Conservation (phyloP, 2,797 vertebrate genomes). For the Propithecus perrieri region DNA sequence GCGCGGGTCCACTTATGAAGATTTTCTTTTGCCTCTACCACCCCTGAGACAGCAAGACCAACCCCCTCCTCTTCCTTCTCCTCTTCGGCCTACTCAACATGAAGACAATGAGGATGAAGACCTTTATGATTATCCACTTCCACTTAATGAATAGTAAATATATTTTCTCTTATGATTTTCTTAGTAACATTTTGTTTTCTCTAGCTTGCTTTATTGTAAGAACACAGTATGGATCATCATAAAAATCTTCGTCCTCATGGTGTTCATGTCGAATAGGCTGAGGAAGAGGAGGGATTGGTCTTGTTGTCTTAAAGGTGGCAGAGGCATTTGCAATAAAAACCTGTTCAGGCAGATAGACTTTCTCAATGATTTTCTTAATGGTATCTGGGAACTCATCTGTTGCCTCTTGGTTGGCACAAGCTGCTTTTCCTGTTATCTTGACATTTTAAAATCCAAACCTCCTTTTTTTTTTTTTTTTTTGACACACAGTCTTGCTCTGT, state of each 20-base stretch:
- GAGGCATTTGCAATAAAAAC: no score
- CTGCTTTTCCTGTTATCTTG: background rate
- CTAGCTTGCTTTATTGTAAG: background rate
- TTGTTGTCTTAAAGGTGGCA: no score
- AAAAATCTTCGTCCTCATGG: no score
- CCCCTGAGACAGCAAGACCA: background rate
- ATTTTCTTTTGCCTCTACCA: background rate
- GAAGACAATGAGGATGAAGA: background rate
- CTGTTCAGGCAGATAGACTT: no score
- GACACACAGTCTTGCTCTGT: background rate
- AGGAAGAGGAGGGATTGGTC: no score
- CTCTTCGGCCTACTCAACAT: background rate
- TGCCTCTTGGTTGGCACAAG: background rate
- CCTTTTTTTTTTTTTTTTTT: background rate
- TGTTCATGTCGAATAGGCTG: no score
- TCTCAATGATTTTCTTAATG: background rate
- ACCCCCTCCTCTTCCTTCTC: background rate
- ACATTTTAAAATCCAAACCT: background rate
- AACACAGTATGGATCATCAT: background rate
- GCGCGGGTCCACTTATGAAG: background rate
- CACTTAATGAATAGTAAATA: background rate
- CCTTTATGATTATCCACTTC: background rate
- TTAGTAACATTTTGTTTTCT: background rate
- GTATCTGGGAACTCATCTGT: background rate
- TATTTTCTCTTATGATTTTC: background rate